Evolutionary conservation across 2,113 vertebrate species (phyloP), one percentile per base, ranked within the genome.

Genomic region (Planiliza haematocheilus): DNA sequence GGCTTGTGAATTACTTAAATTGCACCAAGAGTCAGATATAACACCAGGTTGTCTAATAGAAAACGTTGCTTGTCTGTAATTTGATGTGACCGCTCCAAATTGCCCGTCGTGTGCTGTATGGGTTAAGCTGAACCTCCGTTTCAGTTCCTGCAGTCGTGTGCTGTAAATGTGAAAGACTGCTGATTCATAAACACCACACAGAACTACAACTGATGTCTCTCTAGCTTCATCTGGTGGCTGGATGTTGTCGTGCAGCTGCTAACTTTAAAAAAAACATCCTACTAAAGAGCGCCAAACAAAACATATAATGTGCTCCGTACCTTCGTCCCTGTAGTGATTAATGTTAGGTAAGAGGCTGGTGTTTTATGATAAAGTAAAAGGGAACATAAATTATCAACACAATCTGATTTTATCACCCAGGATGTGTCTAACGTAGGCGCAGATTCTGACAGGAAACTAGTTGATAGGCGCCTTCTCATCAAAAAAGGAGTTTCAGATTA

Each of bases 161-260:
- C 24, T 30, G 24, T 30, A 30, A 30, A 30, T 30, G 24, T 30
- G 24, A 57, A 37, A 12, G 37, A 45, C 70, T 78, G 73, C 82
- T 74, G 77, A 77, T 56, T 85, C 59, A 77, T 65, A 8, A 43
- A 34, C 37, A 57, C 16, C n/a, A 17, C 5, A 17, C 14, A 46
- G 14, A 61, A 8, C n/a, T 0, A 7, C n/a, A 1, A 11, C 10
- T 0, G 5, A 1, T 7, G 50, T 45, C 13, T 16, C 70, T 75
- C 48, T 79, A 42, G 76, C 76, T 21, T 10, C 69, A 60, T 68
- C 86, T 74, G 49, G 72, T 65, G 82, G 76, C 1, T 20, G n/a
- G 24, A 30, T 30, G 24, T 30, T 18, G 20, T 13, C 55, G 17
- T 7, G 10, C 16, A 7, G 4, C 8, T 34, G 2, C 36, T 30